A percentile compares a stretch with the other conserved stretches of the same genome.
Conservation (phyloP, 2,113 vertebrate genomes). For the Montifringilla adamsi region DNA sequence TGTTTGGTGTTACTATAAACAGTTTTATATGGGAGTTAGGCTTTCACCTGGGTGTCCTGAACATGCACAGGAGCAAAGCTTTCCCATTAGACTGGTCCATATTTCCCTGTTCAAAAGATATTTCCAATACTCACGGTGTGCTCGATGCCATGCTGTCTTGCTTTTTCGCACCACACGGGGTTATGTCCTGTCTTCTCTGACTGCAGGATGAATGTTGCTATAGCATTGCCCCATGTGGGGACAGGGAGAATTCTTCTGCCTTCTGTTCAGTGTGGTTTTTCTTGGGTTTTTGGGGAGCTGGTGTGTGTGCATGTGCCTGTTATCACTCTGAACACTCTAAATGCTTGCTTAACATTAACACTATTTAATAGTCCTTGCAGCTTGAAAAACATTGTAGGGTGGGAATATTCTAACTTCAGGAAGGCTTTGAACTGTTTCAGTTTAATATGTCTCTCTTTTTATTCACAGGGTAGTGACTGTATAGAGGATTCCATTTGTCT, state of each 20-base stretch:
- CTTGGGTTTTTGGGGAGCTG: not conserved
- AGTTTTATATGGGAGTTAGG: not conserved
- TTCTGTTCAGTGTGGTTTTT: not conserved
- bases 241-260: not conserved
- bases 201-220: not conserved
- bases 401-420: not conserved
- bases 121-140: accelerated
- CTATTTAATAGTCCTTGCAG: not conserved
- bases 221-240: accelerated
- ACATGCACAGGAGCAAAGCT: accelerated
- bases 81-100: not conserved
- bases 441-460: not conserved
- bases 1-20: not conserved
- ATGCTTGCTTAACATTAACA: not conserved
- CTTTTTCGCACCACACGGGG: not conserved
- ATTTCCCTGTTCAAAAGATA: accelerated
- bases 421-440: not conserved
- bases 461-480: not conserved
- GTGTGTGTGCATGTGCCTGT: not conserved
- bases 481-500: not conserved
- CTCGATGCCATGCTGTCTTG: not conserved
- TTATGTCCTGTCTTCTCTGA: not conserved
- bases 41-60: not conserved
- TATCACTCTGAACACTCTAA: not conserved
- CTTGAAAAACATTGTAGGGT: not conserved